Conservation (phyloP, 2,113 vertebrate species). For the Leiothrix lutea region DNA sequence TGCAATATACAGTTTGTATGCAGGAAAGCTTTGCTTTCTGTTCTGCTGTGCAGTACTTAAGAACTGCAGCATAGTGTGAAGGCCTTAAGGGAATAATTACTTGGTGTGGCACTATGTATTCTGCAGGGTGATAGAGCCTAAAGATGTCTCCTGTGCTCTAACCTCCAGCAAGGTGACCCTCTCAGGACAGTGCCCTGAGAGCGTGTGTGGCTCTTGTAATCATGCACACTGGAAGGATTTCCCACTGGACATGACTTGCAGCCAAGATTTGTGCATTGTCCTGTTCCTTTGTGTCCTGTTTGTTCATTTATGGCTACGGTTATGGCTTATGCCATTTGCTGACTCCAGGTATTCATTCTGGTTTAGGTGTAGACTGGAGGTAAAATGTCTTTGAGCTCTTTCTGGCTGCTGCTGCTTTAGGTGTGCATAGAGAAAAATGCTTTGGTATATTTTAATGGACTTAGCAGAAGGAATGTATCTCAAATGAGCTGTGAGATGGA, state of each 20-base stretch:
- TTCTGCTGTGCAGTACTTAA: neutral
- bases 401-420: neutral
- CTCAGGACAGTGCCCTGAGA: neutral
- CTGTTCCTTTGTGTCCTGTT: neutral
- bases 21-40: neutral
- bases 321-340: neutral
- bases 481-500: neutral
- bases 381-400: neutral
- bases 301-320: neutral
- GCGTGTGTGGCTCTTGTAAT: neutral
- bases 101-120: accelerated
- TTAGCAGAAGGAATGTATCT: neutral
- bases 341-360: neutral
- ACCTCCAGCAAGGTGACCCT: neutral
- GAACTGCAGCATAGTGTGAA: neutral
- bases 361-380: neutral
- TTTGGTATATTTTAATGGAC: neutral
- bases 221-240: neutral
- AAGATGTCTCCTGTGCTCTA: neutral
- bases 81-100: neutral
- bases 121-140: neutral
- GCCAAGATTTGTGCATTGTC: neutral
- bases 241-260: neutral
- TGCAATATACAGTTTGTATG: neutral
- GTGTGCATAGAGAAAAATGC: neutral